phyloP scores from a whole-genome alignment of 2,797 vertebrate genomes.

The Poeciliopsis presidionis region DNA sequence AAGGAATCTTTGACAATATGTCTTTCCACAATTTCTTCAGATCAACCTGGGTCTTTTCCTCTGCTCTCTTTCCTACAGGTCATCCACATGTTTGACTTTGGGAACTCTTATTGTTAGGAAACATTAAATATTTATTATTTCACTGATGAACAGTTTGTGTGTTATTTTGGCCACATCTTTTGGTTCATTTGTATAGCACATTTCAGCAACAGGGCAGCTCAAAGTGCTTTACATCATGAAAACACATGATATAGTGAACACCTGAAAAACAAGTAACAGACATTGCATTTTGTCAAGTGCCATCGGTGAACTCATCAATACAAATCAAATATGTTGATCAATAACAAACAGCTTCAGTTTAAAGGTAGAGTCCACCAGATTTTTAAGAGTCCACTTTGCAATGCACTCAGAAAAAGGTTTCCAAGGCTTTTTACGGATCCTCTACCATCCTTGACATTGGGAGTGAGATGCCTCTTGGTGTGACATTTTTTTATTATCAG shows the following conservation, averaged over 20 bases:
- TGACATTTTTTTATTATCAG: not conserved
- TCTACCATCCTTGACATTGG: not conserved
- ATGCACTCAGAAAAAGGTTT: not conserved
- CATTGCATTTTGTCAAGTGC: no score
- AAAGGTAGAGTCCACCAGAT: no score
- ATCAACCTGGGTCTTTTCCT: not conserved
- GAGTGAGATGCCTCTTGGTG: not conserved
- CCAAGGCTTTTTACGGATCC: not conserved
- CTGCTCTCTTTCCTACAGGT: not conserved
- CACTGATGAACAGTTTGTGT: not conserved
- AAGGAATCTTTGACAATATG: not conserved
- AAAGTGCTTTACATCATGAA: no score
- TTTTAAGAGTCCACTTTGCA: no score
- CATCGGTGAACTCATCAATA: no score
- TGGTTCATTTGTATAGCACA: not conserved
- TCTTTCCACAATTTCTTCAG: not conserved
- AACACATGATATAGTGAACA: no score
- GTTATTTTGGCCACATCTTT: no score
- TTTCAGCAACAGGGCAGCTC: no score
- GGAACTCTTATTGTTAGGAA: not conserved
- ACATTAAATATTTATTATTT: not conserved
- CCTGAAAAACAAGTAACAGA: no score
- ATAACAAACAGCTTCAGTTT: not conserved
- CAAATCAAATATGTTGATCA: no score
- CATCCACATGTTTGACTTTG: not conserved